Conservation (phyloP, 2,113 vertebrate genomes). For the Istiophorus platypterus region DNA sequence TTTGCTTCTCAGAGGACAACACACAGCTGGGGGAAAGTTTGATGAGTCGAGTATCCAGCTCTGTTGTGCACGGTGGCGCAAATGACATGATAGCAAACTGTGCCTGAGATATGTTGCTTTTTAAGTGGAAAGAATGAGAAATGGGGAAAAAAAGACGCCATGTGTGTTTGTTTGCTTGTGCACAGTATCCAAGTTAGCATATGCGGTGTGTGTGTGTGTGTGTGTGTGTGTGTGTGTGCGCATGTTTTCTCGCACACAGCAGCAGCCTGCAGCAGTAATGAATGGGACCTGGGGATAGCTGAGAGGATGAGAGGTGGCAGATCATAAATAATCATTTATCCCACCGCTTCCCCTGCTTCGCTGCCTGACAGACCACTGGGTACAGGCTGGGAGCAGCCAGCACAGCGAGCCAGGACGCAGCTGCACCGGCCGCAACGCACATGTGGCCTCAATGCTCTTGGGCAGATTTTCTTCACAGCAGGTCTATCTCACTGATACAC, state of each 20-base stretch:
- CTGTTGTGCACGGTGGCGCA: slow-evolving; percentile 22
- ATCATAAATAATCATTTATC: slow-evolving; percentile 90
- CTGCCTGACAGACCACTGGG: slow-evolving; percentile 79
- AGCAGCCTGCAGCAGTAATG: slow-evolving; percentile 85
- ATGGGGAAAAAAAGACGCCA: background rate
- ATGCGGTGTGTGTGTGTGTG: slow-evolving; percentile 54
- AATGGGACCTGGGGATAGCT: slow-evolving; percentile 83
- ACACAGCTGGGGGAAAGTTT: slow-evolving; percentile 32
- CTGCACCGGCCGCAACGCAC: slow-evolving; percentile 73
- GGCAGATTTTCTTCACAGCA: slow-evolving; percentile 66
- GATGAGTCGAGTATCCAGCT: slow-evolving; percentile 27
- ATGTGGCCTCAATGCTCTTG: slow-evolving; percentile 64
- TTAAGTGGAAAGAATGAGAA: slow-evolving; percentile 54
- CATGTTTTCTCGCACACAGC: slow-evolving; percentile 62
- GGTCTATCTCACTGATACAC: slow-evolving; percentile 48
- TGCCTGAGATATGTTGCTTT: slow-evolving; percentile 47
- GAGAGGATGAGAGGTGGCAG: slow-evolving; percentile 85
- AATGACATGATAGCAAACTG: slow-evolving; percentile 48
- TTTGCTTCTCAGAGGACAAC: slow-evolving; percentile 48
- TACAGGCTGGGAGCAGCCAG: slow-evolving; percentile 70
- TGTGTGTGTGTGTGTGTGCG: slow-evolving; percentile 12
- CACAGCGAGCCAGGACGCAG: slow-evolving; percentile 69
- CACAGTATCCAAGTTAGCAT: slow-evolving; percentile 28
- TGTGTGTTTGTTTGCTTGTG: slow-evolving; percentile 40
- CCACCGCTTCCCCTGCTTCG: slow-evolving; percentile 76